These are phyloP conservation scores for Biston stratarius DNA, from an alignment of 2,888 invertebrate genomes.

Conservation along the genomic window DNA sequence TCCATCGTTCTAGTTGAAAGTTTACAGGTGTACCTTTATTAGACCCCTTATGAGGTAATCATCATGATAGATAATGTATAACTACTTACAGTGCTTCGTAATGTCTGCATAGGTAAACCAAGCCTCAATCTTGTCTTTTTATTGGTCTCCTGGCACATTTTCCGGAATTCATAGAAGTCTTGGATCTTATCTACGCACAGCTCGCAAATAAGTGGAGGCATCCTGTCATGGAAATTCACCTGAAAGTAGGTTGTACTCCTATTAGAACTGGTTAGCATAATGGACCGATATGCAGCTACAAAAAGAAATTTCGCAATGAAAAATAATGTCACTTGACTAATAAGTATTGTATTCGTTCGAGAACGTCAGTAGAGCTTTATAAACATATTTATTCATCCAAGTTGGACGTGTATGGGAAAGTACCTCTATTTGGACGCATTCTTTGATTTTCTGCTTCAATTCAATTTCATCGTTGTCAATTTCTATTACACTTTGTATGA, in stretches of 20 bases:
- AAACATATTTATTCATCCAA: not conserved
- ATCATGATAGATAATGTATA: too few species aligned
- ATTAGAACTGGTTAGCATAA: not conserved
- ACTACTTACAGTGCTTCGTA: slow-evolving; percentile 51
- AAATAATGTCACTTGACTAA: too few species aligned
- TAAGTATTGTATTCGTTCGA: not conserved
- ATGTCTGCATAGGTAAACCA: slow-evolving; percentile 67
- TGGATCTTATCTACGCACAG: slow-evolving; percentile 88
- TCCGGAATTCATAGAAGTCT: slow-evolving; percentile 87
- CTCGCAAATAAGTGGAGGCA: slow-evolving; percentile 88
- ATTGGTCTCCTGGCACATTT: slow-evolving; percentile 85
- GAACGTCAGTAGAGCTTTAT: not conserved
- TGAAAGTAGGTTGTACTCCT: slow-evolving; percentile 48
- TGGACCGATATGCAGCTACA: not conserved
- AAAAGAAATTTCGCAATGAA: too few species aligned
- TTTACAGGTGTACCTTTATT: too few species aligned
- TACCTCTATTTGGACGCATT: slow-evolving; percentile 82
- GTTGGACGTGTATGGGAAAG: slow-evolving; percentile 13
- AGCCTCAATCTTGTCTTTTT: slow-evolving; percentile 76
- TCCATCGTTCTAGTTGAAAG: too few species aligned
- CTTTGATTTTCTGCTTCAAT: slow-evolving; percentile 75
- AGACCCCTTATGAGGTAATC: too few species aligned
- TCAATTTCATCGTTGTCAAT: slow-evolving; percentile 65
- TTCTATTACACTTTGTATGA: slow-evolving; percentile 72
- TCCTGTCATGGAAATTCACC: slow-evolving; percentile 85